Base-by-base conservation (phyloP, 2,888 invertebrate species). In the Eurytoma californica region DNA sequence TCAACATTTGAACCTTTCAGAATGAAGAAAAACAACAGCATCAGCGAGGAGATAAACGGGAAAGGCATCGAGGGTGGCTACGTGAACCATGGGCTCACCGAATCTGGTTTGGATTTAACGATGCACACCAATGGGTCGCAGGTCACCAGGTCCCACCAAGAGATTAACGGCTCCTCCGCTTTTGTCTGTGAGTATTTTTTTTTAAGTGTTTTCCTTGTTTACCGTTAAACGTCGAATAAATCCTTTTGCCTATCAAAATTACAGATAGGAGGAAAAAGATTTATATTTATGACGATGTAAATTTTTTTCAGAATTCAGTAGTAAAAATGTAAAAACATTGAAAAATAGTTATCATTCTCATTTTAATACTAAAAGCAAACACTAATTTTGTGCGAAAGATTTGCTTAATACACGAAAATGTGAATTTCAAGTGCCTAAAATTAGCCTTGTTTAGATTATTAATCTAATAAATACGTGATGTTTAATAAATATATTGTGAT, bases 101-200 rank as follows among this genome's bases (percentile, higher is more conserved):
- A 81, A 53, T 88, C 88, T 2, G 87, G 84, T 57, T 78, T 89
- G 72, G 85, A 87, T 61, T 81, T 86, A 53, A 77, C 72, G 18
- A 82, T 85, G 60, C 69, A 86, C 70, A 84, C 82, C 14, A 3
- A 83, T 83, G n/a, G 83, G 73, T 51, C 75, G 84, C 82, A 81
- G 66, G 72, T 60, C 51, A 9, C 2, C 13, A 76, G 57, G 5
- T 87, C 86, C 49, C 90, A 86, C 53, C 90, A 91, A 81, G 92
- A 91, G 76, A 89, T 91, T 70, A 91, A 91, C 86, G 94, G 93
- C 83, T 94, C 94, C 83, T 93, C 93, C 84, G 93, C 94, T 82
- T 92, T 92, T 83, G 92, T 92, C 83, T 88, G 92, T 92, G 88
- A 92, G 92, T 91, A 82, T 13, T 13, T 65, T 57, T 16, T 65